Evolutionary conservation across 2,113 vertebrate genomes (phyloP).

Genomic region (Chiloscyllium plagiosum): DNA sequence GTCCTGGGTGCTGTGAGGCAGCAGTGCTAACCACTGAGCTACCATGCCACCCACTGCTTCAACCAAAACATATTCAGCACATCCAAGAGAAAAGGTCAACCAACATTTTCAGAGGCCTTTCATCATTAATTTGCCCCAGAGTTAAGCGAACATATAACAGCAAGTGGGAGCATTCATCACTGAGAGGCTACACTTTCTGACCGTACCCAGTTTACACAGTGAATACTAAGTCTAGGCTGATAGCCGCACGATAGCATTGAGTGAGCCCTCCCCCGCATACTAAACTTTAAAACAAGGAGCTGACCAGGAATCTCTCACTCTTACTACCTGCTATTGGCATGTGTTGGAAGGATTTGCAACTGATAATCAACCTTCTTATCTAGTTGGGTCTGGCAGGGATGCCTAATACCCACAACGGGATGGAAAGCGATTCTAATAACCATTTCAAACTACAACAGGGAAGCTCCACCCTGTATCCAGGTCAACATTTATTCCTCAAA

Average conservation of each 20-base stretch:
- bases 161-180: background rate
- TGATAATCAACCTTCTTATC: no score
- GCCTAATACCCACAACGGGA: background rate
- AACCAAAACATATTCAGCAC: background rate
- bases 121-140: background rate
- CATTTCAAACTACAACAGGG: background rate
- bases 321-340: no score
- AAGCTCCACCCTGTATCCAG: background rate
- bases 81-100: background rate
- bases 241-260: background rate
- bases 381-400: no score
- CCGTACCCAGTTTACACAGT: background rate
- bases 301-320: no score
- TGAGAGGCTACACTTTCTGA: background rate
- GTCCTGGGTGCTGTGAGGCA: no score
- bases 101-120: background rate
- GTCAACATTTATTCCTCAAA: background rate
- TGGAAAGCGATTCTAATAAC: background rate
- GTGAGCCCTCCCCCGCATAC: background rate
- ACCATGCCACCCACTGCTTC: background rate
- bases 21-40: no score
- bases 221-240: background rate
- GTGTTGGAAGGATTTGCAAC: no score
- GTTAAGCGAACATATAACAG: background rate
- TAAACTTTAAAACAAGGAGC: background rate